Conservation (phyloP, 2,113 vertebrate species). For the Pachycephala philippinensis region DNA sequence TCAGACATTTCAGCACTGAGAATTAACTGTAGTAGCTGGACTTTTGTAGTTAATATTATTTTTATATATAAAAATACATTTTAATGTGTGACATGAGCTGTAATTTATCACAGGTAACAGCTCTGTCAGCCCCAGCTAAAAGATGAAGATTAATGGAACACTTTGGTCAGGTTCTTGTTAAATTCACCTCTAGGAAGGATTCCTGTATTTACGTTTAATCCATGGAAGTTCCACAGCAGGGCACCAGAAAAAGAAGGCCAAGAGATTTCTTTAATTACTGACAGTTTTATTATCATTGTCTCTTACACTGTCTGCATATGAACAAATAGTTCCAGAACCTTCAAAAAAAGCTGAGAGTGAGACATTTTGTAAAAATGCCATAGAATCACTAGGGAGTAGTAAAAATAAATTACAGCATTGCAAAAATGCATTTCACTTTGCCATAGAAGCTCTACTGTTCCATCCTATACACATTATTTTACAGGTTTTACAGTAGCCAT, state of each 20-base stretch:
- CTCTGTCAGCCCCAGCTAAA: neutral
- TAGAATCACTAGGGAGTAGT: conserved; percentile 35
- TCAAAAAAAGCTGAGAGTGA: conserved; percentile 22
- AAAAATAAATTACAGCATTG: conserved; percentile 68
- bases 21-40: neutral
- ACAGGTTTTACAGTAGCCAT: conserved; percentile 57
- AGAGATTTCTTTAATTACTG: neutral
- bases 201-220: neutral
- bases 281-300: conserved; percentile 36
- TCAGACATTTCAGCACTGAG: neutral
- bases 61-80: neutral
- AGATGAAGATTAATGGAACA: neutral
- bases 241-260: neutral
- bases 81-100: neutral
- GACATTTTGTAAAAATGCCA: conserved; percentile 53
- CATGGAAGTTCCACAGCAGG: neutral
- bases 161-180: neutral
- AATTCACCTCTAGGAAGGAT: neutral
- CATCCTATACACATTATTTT: conserved; percentile 59
- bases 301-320: conserved; percentile 37
- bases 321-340: conserved; percentile 35
- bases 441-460: conserved; percentile 67
- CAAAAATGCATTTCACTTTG: conserved; percentile 62
- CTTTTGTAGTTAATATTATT: neutral
- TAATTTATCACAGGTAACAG: neutral